Evolutionary conservation across 2,888 invertebrate genomes (phyloP), one percentile per base, ranked within the genome.

Genomic region (Nemapogon koenigi): DNA sequence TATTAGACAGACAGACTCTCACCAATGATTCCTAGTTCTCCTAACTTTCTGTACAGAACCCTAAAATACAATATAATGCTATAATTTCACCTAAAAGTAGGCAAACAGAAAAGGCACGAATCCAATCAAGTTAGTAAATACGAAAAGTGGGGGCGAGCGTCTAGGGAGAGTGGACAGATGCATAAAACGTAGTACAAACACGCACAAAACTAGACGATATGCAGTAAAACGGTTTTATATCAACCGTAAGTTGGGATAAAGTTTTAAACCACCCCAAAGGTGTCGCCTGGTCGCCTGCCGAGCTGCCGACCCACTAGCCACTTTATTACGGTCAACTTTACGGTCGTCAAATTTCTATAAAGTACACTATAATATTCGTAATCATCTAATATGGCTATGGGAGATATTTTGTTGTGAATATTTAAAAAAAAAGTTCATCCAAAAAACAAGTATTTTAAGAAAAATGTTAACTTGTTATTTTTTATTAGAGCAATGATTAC

Each of bases 311-410:
- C 16, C 37, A 27, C 13, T n/a, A 14, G 15, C 57, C 59, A 56
- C 49, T 72, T 72, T 70, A 69, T 59, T 49, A 54, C 59, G 59
- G 55, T 56, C 46, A 59, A 53, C 62, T 76, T 76, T 75, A 75
- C 62, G 68, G 62, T 66, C 64, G 62, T 68, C 64, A 68, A 73
- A 73, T 68, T 72, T 73, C 69, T 76, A 67, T 72, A 67, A 70
- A 68, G 57, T 46, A 49, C 41, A 45, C 44, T 50, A 49, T 49
- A 50, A 50, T 52, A 50, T 41, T 36, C 35, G 36, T 41, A 41
- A 41, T 41, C 38, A 40, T 40, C 37, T 33, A 32, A 30, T 39
- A 31, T 14, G 15, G 15, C 30, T 17, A 2, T 31, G 8, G 31
- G 14, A 14, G 19, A 33, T 14, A 33, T 11, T 33, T 33, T 19